Evolutionary conservation across 1,140 invertebrate species (phyloP), one percentile per base, ranked within the genome.

Genomic region (Brachionus asplanchnoidis): DNA sequence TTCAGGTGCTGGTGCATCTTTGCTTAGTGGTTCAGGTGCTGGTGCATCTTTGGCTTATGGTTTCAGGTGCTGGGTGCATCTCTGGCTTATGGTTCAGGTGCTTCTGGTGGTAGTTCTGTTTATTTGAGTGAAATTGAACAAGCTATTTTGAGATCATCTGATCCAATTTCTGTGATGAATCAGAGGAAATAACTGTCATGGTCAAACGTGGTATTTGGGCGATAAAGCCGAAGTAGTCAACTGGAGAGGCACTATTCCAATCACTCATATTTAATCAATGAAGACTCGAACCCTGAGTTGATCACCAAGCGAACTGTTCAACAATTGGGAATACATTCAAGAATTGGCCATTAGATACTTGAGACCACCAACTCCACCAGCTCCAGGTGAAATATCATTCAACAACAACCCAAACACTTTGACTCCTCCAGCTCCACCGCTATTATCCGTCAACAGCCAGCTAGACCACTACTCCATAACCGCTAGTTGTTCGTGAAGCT

Each of bases 311-410:
- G 23, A 70, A 36, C 53, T 26, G n/a, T 14, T 17, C 65, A 84
- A 75, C n/a, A 12, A 20, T 53, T 84, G 23, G n/a, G 53, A 60
- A 56, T 84, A 84, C 36, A 73, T 44, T 12, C 82, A 84, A 75
- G 82, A 84, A n/a, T 14, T 84, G 14, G 82, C 82, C 17, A 42
- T 84, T 26, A 70, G 82, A 84, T 84, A 84, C 26, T 75, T 84
- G 42, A 46, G 53, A 73, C 82, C 82, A 84, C 65, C 40, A 70
- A 84, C 82, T 42, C 82, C 82, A 84, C 82, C 82, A 60, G 50
- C 82, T 36, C 82, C 82, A 84, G 82, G 82, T 66, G 53, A 65
- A 20, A 83, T 85, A 9, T 85, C 28, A 85, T 85, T 9, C 68
- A 77, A 65, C 65, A 85, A 78, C 60, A 73, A 14, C 40, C n/a